Evolutionary conservation across 2,113 vertebrate genomes (phyloP).

Genomic region (Nansenia antarctica): DNA sequence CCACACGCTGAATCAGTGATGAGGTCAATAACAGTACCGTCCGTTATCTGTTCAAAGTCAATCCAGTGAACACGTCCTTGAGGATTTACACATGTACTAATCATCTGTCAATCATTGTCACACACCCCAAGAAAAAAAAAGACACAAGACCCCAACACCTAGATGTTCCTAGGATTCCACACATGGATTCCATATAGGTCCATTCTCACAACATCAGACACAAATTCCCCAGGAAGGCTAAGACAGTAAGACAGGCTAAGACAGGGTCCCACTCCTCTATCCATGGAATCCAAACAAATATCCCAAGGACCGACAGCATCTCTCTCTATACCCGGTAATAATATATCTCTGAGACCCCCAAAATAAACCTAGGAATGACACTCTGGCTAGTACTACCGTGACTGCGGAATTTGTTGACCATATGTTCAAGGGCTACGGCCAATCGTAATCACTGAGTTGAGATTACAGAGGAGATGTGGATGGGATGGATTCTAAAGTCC

Average conservation of each 20-base stretch:
- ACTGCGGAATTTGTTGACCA: not conserved
- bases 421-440: constrained; percentile 27
- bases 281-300: constrained; percentile 54
- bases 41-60: constrained; percentile 40
- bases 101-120: constrained; percentile 47
- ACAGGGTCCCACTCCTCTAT: constrained; percentile 33
- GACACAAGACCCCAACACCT: constrained; percentile 8
- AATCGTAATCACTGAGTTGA: constrained; percentile 44
- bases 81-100: constrained; percentile 37
- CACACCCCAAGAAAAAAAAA: constrained; percentile 25
- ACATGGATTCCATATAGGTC: constrained; percentile 15
- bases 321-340: constrained; percentile 34
- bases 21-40: constrained; percentile 35
- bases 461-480: constrained; percentile 40
- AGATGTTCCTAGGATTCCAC: constrained; percentile 21
- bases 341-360: constrained; percentile 30
- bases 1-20: constrained; percentile 52
- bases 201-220: constrained; percentile 26
- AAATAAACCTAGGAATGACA: constrained; percentile 11
- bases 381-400: no score
- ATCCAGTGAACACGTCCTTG: constrained; percentile 38
- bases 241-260: constrained; percentile 24
- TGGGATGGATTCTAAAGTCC: constrained; percentile 50
- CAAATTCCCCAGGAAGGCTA: constrained; percentile 24
- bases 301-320: constrained; percentile 44